phyloP scores from a whole-genome alignment of 2,797 vertebrate genomes.

The Tapera naevia region DNA sequence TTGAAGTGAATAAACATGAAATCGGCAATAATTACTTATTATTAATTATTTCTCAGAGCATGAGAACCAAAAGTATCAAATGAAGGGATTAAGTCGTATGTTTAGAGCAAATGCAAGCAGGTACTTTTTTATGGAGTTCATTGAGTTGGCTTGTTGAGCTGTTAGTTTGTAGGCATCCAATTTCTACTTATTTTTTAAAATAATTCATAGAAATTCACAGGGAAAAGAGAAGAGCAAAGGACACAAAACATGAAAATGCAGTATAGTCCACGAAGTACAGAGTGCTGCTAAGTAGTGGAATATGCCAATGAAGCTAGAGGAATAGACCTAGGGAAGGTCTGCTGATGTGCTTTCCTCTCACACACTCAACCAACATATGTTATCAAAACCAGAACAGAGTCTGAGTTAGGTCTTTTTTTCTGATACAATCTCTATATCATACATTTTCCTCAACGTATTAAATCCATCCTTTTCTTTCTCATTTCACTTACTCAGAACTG shows the following conservation, averaged over 20 bases:
- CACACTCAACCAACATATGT: rapidly evolving
- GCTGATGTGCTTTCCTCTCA: not conserved
- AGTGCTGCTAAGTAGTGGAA: not conserved
- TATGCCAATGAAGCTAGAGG: not conserved
- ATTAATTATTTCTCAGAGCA: not conserved
- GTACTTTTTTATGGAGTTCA: not conserved
- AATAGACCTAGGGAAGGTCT: not conserved
- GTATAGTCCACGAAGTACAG: not conserved
- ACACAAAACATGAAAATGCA: not conserved
- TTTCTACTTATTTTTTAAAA: not conserved
- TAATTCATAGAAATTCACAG: not conserved
- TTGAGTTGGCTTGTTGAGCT: not conserved
- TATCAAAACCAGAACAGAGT: not conserved
- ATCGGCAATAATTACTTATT: not conserved
- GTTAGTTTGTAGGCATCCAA: not conserved
- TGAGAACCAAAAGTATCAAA: not conserved
- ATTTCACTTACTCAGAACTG: not conserved
- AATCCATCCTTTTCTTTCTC: not conserved
- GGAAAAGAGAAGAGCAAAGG: not conserved
- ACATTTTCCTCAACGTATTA: not conserved
- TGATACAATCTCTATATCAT: not conserved
- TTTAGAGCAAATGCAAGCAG: not conserved
- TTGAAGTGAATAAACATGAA: not conserved
- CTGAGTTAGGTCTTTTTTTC: not conserved
- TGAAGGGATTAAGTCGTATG: not conserved